Conservation (phyloP, 2,888 invertebrate species). For the Xanthia togata region DNA sequence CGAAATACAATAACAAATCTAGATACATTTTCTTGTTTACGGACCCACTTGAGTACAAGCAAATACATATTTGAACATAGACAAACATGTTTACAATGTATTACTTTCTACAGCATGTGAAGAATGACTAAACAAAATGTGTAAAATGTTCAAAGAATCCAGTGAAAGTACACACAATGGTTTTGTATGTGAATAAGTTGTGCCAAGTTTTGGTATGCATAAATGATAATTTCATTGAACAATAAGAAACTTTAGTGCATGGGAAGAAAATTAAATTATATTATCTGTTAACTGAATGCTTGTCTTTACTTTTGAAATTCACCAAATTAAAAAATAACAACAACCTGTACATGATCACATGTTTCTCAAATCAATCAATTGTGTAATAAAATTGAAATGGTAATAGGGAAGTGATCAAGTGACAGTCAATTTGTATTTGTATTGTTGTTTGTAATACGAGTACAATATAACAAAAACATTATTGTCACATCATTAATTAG, state of each 20-base stretch:
- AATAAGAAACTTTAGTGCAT: conserved; percentile 1
- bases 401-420: conserved; percentile 7
- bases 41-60: conserved; percentile 10
- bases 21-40: conserved; percentile 34
- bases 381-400: conserved; percentile 16
- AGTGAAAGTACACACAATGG: conserved; percentile 56
- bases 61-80: conserved; percentile 36
- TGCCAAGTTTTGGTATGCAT: conserved; percentile 5
- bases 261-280: neutral
- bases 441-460: conserved; percentile 12
- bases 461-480: conserved; percentile 15
- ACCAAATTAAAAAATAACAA: neutral
- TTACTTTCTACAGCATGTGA: conserved; percentile 47
- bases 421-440: neutral
- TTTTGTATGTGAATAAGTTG: conserved; percentile 34
- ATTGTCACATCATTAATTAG: conserved; percentile 27
- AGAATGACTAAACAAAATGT: conserved; percentile 49
- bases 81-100: conserved; percentile 42
- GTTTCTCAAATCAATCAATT: conserved; percentile 6
- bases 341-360: neutral
- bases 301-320: too few species aligned
- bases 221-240: conserved; percentile 30
- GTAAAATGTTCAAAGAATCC: conserved; percentile 32
- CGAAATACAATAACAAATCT: conserved; percentile 4
- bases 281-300: too few species aligned